Evolutionary conservation across 2,797 vertebrate genomes (phyloP).

Genomic region (Limosa lapponica): DNA sequence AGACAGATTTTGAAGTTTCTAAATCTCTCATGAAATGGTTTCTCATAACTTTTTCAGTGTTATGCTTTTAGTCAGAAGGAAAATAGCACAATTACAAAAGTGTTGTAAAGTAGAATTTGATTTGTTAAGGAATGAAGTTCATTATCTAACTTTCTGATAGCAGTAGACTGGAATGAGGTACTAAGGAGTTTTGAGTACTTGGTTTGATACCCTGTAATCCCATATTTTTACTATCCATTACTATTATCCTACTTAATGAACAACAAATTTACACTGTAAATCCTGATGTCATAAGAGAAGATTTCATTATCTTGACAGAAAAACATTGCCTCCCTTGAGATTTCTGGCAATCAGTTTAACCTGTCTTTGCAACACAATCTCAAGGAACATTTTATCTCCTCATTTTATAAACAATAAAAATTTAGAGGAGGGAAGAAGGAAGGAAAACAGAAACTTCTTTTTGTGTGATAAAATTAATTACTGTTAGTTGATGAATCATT

Average conservation of each 20-base stretch:
- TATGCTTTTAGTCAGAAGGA: not conserved
- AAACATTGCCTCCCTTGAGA: not conserved
- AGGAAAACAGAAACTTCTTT: not conserved
- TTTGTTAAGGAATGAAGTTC: not conserved
- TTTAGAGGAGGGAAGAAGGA: not conserved
- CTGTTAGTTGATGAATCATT: not conserved
- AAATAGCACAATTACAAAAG: not conserved
- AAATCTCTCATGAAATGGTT: not conserved
- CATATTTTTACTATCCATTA: not conserved
- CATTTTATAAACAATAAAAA: not conserved
- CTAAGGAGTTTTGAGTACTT: not conserved
- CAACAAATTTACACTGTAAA: not conserved
- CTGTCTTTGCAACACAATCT: not conserved
- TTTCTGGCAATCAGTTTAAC: not conserved
- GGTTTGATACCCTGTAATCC: not conserved
- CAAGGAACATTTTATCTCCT: not conserved
- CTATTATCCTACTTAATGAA: not conserved
- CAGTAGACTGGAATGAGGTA: not conserved
- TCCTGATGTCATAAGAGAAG: not conserved
- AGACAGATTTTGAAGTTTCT: not conserved
- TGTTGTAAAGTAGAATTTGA: rapidly evolving
- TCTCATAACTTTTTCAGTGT: not conserved
- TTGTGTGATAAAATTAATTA: not conserved
- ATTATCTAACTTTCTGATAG: not conserved
- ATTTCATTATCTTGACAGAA: not conserved